phyloP scores from a whole-genome alignment of 2,888 invertebrate species.

The Lasioglossum villosulum region DNA sequence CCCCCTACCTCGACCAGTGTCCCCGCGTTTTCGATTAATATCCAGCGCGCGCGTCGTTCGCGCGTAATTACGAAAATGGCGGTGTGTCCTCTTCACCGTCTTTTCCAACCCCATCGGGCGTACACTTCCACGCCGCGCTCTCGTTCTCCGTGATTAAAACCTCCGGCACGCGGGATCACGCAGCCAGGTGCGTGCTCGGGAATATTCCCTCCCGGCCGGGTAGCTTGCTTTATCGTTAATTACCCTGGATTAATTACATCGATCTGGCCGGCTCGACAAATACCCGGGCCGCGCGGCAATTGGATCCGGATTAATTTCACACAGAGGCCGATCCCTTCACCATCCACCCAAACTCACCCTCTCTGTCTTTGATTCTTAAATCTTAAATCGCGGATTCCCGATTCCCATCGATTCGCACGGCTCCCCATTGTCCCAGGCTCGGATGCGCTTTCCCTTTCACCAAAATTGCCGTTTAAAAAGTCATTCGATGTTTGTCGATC shows the following conservation, averaged over 20 bases:
- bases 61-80: slow-evolving; percentile 75
- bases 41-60: slow-evolving; percentile 67
- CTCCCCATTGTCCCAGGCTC: background rate
- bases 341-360: background rate
- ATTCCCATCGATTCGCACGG: background rate
- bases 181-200: slow-evolving; percentile 52
- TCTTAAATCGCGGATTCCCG: background rate
- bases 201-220: slow-evolving; percentile 40
- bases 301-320: slow-evolving; percentile 39
- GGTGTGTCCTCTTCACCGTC: slow-evolving; percentile 58
- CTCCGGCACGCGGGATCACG: slow-evolving; percentile 54
- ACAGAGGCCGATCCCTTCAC: background rate
- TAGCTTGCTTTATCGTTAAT: slow-evolving; percentile 60
- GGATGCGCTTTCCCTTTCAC: too few relatives aligned
- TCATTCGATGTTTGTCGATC: too few relatives aligned
- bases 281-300: slow-evolving; percentile 26
- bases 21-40: slow-evolving; percentile 70
- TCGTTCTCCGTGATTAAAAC: slow-evolving; percentile 60
- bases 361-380: slow-evolving; percentile 20
- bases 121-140: background rate
- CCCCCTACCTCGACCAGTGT: background rate
- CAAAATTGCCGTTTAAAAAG: too few relatives aligned
- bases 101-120: slow-evolving; percentile 34
- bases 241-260: slow-evolving; percentile 62
- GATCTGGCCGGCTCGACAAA: slow-evolving; percentile 52